Evolutionary conservation across 2,113 vertebrate genomes (phyloP).

Genomic region (Myanophis thanlyinensis): DNA sequence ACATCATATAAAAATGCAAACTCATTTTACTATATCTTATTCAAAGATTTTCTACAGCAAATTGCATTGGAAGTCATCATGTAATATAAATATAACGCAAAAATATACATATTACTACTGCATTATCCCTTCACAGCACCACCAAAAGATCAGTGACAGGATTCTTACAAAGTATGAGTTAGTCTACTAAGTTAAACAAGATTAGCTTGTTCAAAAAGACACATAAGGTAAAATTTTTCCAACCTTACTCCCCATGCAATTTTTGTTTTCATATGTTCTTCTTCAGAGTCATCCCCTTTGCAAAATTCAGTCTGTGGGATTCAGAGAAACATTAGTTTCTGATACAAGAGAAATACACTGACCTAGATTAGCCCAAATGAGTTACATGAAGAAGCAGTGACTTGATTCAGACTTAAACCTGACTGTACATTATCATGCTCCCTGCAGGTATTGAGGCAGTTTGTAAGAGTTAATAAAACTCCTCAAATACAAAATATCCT

Average conservation of each 20-base stretch:
- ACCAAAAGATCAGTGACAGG: neutral
- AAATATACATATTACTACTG: neutral
- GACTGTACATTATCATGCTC: neutral
- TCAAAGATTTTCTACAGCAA: neutral
- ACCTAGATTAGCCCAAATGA: neutral
- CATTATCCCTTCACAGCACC: neutral
- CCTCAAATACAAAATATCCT: neutral
- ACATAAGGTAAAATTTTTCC: neutral
- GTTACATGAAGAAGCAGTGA: too few species aligned
- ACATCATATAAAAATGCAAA: neutral
- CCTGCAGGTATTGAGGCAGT: neutral
- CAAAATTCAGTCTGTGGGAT: neutral
- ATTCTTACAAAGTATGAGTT: neutral
- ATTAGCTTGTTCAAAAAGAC: neutral
- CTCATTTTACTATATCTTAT: too few species aligned
- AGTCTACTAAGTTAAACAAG: neutral
- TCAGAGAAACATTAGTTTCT: neutral
- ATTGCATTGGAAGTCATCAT: neutral
- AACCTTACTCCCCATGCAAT: neutral
- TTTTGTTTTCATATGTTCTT: neutral
- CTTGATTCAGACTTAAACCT: neutral
- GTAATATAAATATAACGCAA: neutral
- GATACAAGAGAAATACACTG: neutral
- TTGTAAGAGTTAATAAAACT: neutral
- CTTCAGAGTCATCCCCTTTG: neutral